A percentile compares a stretch with the other conserved stretches of the same genome.
These are phyloP conservation scores for Brachionus angularis DNA, from an alignment of 1,140 invertebrate species.

Conservation along the genomic window DNA sequence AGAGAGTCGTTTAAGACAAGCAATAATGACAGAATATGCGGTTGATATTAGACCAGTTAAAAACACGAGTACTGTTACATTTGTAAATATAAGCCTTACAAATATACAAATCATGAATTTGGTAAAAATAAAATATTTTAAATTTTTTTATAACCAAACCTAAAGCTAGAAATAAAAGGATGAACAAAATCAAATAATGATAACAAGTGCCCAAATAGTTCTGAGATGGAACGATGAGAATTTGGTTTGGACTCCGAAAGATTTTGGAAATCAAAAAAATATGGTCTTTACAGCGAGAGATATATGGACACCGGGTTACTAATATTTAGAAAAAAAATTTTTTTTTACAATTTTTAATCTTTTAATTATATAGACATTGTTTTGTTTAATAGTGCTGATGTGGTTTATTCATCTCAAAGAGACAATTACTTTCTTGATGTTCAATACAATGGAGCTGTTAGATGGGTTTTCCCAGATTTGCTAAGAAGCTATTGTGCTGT, in stretches of 20 bases:
- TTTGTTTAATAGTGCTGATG: conserved; percentile 40
- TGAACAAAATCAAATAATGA: conserved; percentile 44
- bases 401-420: conserved; percentile 37
- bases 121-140: too few relatives aligned
- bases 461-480: conserved; percentile 31
- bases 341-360: too few relatives aligned
- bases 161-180: too few relatives aligned
- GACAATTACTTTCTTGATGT: conserved; percentile 42
- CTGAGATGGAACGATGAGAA: conserved; percentile 36
- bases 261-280: conserved; percentile 26
- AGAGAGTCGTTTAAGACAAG: neutral
- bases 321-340: too few relatives aligned
- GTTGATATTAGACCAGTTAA: conserved; percentile 24
- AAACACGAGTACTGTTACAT: neutral
- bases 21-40: conserved; percentile 1
- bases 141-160: too few relatives aligned
- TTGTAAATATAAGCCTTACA: conserved; percentile 23
- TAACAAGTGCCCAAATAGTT: conserved; percentile 31
- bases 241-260: conserved; percentile 20
- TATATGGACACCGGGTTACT: conserved; percentile 44
- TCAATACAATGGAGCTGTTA: conserved; percentile 26
- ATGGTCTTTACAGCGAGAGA: conserved; percentile 24
- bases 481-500: conserved; percentile 29
- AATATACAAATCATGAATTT: conserved; percentile 43
- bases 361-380: too few relatives aligned